phyloP scores from a whole-genome alignment of 2,113 vertebrate genomes.

The Salvelinus fontinalis region DNA sequence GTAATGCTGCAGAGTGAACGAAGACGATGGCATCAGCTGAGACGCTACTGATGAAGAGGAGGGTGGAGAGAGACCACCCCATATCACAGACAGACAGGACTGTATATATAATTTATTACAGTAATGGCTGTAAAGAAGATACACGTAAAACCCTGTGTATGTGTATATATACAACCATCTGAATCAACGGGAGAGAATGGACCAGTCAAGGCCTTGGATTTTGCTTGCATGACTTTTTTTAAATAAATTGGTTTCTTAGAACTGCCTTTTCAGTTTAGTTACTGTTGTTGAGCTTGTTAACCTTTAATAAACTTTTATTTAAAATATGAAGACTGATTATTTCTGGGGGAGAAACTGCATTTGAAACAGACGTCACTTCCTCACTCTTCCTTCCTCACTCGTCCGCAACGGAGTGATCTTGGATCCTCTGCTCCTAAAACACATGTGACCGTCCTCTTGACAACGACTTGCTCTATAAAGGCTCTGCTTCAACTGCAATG shows the following conservation, averaged over 20 bases:
- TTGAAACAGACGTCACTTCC: too few relatives aligned
- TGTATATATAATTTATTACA: conserved; percentile 82
- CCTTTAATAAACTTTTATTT: conserved; percentile 91
- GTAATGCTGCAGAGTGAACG: conserved; percentile 82
- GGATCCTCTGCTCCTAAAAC: too few relatives aligned
- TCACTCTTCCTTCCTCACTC: too few relatives aligned
- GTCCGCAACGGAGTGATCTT: too few relatives aligned
- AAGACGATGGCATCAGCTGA: conserved; percentile 45
- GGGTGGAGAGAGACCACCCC: conserved; percentile 65
- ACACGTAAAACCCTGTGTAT: conserved; percentile 19
- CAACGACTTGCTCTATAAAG: too few relatives aligned
- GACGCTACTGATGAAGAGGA: conserved; percentile 63
- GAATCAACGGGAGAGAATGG: conserved; percentile 29
- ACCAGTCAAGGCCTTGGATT: conserved; percentile 44
- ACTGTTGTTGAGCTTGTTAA: conserved; percentile 51
- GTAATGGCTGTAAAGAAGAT: conserved; percentile 41
- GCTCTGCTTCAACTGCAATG: too few relatives aligned
- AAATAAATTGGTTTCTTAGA: conserved; percentile 45
- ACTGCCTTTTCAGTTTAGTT: conserved; percentile 56
- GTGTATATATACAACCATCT: conserved; percentile 19
- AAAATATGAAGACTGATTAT: conserved; percentile 61
- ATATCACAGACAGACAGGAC: conserved; percentile 75
- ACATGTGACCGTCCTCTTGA: too few relatives aligned
- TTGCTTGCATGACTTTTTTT: conserved; percentile 35
- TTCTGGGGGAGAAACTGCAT: not conserved